Percentiles rank a stretch among this genome's conserved stretches.
Evolutionary conservation across 2,113 vertebrate species (phyloP).

Genomic region (Eulacestoma nigropectus): DNA sequence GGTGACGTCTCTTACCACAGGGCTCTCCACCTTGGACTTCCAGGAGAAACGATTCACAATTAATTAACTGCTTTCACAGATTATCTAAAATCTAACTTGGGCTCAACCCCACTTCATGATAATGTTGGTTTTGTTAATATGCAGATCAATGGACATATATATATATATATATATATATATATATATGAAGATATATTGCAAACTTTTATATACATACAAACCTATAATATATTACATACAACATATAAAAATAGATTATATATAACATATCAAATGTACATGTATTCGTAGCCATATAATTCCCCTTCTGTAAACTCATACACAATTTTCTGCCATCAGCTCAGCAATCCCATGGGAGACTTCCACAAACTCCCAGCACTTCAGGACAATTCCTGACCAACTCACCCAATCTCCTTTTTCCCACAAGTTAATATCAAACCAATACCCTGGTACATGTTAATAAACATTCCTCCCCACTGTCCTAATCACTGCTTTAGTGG

Average conservation of each 20-base stretch:
- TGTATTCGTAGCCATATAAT: neutral
- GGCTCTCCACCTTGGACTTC: slow-evolving; percentile 46
- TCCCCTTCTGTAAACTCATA: neutral
- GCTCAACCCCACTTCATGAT: neutral
- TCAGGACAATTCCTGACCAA: neutral
- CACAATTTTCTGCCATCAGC: neutral
- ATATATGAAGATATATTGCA: neutral
- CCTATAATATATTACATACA: neutral
- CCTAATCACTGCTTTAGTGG: neutral
- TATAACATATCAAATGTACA: neutral
- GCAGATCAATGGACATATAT: neutral
- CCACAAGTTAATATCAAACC: neutral
- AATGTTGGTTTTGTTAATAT: neutral
- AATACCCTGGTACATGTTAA: fast-evolving
- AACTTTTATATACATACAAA: neutral
- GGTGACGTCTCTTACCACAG: slow-evolving; percentile 54
- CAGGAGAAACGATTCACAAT: slow-evolving; percentile 50
- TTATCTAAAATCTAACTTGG: slow-evolving; percentile 21
- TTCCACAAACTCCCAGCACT: neutral
- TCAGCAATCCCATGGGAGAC: neutral
- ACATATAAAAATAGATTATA: neutral
- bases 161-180: neutral
- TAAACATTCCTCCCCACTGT: neutral
- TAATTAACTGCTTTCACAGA: slow-evolving; percentile 57
- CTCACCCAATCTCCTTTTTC: neutral